Percentiles rank a stretch among this genome's conserved stretches.
Conservation (phyloP, 92 coral and sea anemone species). For the Muricea muricata region DNA sequence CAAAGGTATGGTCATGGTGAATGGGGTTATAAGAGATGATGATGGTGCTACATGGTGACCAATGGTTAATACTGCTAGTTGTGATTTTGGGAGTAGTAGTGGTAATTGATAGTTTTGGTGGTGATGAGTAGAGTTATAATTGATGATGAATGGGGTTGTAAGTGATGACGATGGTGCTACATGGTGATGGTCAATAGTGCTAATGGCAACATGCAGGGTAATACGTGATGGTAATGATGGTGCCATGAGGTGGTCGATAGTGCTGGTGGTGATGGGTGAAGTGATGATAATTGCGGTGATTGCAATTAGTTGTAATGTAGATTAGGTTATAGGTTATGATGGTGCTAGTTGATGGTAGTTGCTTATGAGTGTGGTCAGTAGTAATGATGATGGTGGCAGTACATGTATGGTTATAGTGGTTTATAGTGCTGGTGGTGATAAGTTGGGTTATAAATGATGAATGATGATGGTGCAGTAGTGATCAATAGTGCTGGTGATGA, state of each 20-base stretch:
- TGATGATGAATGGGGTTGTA: background rate
- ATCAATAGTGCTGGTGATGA: too few species aligned
- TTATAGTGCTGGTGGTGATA: too few species aligned
- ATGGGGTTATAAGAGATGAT: background rate
- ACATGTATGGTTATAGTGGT: too few species aligned
- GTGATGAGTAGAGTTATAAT: background rate
- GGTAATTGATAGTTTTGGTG: background rate
- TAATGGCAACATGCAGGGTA: background rate
- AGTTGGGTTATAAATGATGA: too few species aligned
- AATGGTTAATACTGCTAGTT: background rate
- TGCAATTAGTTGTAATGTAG: background rate
- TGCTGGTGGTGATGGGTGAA: background rate
- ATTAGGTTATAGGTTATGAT: background rate
- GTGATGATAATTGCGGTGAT: background rate
- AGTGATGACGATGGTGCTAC: too few species aligned
- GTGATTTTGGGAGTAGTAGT: background rate
- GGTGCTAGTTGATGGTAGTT: too few species aligned
- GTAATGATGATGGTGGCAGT: too few species aligned
- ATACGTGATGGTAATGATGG: background rate
- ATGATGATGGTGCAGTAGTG: too few species aligned
- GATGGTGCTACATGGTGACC: too few species aligned
- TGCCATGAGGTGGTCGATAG: too few species aligned
- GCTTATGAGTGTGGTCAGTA: too few species aligned
- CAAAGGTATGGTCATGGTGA: conserved; percentile 87
- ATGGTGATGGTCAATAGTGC: too few species aligned